Evolutionary conservation across 2,888 invertebrate species (phyloP).

Genomic region (Gryllus longicercus): DNA sequence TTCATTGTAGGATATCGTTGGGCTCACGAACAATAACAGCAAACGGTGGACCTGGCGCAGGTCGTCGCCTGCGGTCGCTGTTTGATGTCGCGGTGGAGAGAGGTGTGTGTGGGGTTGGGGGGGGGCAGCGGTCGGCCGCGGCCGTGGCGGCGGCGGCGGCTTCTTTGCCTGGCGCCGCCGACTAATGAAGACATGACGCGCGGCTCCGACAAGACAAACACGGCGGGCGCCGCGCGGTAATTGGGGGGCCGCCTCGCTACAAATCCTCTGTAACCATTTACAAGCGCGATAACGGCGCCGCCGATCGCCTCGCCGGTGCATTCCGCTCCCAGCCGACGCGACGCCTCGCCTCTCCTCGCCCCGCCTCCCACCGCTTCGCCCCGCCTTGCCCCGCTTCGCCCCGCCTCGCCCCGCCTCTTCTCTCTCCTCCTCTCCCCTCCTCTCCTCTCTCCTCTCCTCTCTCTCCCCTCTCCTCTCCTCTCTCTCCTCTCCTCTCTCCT

Average conservation of each 20-base stretch:
- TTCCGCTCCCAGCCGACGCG: not conserved
- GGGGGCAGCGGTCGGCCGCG: not conserved
- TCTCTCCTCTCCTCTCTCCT: too few species aligned
- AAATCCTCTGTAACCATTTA: constrained; percentile 17
- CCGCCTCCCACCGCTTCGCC: not conserved
- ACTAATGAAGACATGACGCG: constrained; percentile 17
- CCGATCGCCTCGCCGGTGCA: not conserved
- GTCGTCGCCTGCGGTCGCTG: too few species aligned
- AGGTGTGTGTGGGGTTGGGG: too few species aligned
- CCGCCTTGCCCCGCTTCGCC: too few species aligned
- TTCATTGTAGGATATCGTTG: too few species aligned
- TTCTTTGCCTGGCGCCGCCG: not conserved
- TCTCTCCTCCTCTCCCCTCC: too few species aligned
- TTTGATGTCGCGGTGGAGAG: too few species aligned
- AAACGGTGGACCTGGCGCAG: too few species aligned
- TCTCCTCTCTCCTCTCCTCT: too few species aligned
- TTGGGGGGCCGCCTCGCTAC: not conserved
- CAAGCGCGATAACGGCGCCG: not conserved
- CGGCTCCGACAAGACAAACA: not conserved
- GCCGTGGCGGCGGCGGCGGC: not conserved
- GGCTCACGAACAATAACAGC: too few species aligned
- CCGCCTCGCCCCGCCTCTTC: too few species aligned
- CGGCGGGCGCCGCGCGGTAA: not conserved
- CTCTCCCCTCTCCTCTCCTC: too few species aligned
- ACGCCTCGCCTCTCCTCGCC: not conserved